phyloP scores from a whole-genome alignment of 2,113 vertebrate genomes.

The Syngnathoides biaculeatus region DNA sequence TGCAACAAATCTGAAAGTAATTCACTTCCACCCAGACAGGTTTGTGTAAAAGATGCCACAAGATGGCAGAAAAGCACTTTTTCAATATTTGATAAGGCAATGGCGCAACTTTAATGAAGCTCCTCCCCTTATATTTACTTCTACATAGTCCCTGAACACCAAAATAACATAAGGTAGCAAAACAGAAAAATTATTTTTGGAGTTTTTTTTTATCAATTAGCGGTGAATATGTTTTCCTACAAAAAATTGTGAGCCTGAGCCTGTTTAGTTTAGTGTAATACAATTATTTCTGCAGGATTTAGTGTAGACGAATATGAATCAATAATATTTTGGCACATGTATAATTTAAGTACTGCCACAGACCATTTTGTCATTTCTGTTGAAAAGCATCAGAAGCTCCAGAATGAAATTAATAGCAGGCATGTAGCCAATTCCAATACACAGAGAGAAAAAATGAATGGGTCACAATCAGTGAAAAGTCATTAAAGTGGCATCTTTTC shows the following conservation, averaged over 20 bases:
- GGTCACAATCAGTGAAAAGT: constrained; percentile 72
- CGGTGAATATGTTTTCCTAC: not conserved
- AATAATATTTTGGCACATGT: not conserved
- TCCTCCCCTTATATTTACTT: not conserved
- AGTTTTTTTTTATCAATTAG: not conserved
- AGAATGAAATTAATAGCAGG: not conserved
- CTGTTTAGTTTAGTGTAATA: not conserved
- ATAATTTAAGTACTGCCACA: not conserved
- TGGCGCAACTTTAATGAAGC: not conserved
- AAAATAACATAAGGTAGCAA: not conserved
- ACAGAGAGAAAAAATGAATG: constrained; percentile 35
- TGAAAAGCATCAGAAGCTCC: not conserved
- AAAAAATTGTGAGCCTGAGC: not conserved
- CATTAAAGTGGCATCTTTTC: constrained; percentile 20
- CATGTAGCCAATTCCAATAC: not conserved
- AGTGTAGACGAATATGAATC: not conserved
- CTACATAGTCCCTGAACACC: not conserved
- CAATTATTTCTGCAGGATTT: not conserved
- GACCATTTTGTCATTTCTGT: not conserved
- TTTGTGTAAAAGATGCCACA: not conserved
- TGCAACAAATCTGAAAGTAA: not conserved
- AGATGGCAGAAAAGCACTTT: not conserved
- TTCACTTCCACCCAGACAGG: not conserved
- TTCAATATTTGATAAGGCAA: not conserved
- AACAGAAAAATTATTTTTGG: not conserved